Percentiles rank a stretch among this genome's conserved stretches.
Evolutionary conservation across 2,113 vertebrate species (phyloP).

Genomic region (Planiliza haematocheilus): DNA sequence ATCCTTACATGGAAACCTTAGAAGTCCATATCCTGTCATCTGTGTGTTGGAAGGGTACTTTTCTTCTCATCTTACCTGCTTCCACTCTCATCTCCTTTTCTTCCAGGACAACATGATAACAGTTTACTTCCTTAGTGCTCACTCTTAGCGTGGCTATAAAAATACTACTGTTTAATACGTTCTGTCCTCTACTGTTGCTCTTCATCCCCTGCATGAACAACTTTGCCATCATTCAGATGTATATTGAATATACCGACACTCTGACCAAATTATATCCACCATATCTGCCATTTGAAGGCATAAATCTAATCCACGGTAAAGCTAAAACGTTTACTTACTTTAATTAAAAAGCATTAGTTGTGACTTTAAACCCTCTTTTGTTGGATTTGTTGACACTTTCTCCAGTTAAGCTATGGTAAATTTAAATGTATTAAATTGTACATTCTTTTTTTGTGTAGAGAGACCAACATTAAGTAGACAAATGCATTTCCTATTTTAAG

Average conservation of each 20-base stretch:
- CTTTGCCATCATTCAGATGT: not conserved
- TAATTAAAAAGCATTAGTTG: no score
- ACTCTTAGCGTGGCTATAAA: not conserved
- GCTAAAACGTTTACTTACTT: no score
- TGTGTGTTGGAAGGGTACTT: constrained; percentile 51
- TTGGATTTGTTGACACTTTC: no score
- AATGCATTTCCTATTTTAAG: no score
- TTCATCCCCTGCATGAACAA: not conserved
- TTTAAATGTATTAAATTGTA: no score
- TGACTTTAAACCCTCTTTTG: no score
- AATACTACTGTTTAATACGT: not conserved
- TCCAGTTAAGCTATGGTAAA: no score
- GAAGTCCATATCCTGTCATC: constrained; percentile 21
- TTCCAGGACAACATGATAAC: constrained; percentile 37
- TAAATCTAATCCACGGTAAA: no score
- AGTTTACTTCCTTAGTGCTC: constrained; percentile 16
- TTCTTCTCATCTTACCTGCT: constrained; percentile 57
- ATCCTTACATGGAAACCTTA: constrained; percentile 42
- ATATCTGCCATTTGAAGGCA: not conserved
- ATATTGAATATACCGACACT: not conserved
- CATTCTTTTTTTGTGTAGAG: no score
- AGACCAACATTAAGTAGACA: no score
- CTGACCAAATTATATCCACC: not conserved
- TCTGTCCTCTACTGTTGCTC: constrained; percentile 16
- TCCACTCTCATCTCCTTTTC: constrained; percentile 18